Conservation (phyloP, 2,113 vertebrate species). For the Agelaius phoeniceus region DNA sequence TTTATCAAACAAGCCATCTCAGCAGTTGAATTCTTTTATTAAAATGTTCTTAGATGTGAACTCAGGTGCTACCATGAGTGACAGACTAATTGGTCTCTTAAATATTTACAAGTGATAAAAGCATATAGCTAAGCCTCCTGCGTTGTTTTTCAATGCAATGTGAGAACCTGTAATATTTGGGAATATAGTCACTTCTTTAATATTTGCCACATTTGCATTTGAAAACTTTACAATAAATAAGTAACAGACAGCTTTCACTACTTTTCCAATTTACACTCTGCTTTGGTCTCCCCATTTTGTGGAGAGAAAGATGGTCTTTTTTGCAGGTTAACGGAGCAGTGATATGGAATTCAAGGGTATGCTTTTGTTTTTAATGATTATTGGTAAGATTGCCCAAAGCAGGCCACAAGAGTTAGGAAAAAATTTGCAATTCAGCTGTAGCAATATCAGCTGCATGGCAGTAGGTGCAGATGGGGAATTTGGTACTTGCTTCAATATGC, state of each 20-base stretch:
- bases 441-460: neutral
- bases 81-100: neutral
- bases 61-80: neutral
- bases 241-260: neutral
- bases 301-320: neutral
- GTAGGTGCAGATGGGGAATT: neutral
- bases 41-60: neutral
- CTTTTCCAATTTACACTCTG: neutral
- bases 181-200: neutral
- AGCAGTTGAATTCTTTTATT: neutral
- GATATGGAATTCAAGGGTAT: neutral
- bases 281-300: neutral
- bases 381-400: neutral
- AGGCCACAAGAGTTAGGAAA: neutral
- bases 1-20: neutral
- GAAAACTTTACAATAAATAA: neutral
- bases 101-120: neutral
- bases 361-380: neutral
- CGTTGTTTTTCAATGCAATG: rapidly evolving
- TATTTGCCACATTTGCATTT: neutral
- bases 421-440: neutral
- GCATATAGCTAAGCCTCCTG: neutral
- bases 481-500: neutral
- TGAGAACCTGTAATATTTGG: neutral
- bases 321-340: neutral